Evolutionary conservation across 1,140 invertebrate species (phyloP).

Genomic region (Macrocentrus cingulum): DNA sequence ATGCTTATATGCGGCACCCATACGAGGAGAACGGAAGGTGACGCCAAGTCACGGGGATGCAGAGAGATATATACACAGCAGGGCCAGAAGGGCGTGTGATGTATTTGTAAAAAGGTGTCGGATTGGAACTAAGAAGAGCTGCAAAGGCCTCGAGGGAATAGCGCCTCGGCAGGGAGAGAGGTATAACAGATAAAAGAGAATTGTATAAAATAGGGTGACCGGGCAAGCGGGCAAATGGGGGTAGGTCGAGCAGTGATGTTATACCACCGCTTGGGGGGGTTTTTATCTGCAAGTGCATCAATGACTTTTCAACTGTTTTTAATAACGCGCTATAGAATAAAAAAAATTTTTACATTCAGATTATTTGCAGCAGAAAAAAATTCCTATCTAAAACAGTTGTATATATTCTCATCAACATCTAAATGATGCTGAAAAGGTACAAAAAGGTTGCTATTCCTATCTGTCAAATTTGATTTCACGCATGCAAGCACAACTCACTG

Average conservation of each 20-base stretch:
- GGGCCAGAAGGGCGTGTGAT: constrained; percentile 54
- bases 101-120: constrained; percentile 61
- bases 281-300: too few species aligned
- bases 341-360: too few species aligned
- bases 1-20: constrained; percentile 54
- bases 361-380: too few species aligned
- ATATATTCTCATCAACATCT: constrained; percentile 3
- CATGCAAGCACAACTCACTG: constrained; percentile 40
- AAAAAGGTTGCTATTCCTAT: constrained; percentile 37
- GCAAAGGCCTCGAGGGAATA: constrained; percentile 50
- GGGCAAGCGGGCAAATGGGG: constrained; percentile 18
- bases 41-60: constrained; percentile 28
- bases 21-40: constrained; percentile 11
- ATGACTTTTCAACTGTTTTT: too few species aligned
- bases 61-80: constrained; percentile 4
- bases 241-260: neutral
- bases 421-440: constrained; percentile 23
- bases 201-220: constrained; percentile 55
- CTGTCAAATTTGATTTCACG: constrained; percentile 60
- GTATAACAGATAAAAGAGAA: constrained; percentile 59
- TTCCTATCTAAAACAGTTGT: constrained; percentile 14
- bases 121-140: constrained; percentile 54
- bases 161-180: constrained; percentile 38
- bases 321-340: too few species aligned
- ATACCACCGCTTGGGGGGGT: too few species aligned